Percentiles rank a stretch among this genome's conserved stretches.
Evolutionary conservation across 2,888 invertebrate genomes (phyloP).

Genomic region (Drosophila lutescens): DNA sequence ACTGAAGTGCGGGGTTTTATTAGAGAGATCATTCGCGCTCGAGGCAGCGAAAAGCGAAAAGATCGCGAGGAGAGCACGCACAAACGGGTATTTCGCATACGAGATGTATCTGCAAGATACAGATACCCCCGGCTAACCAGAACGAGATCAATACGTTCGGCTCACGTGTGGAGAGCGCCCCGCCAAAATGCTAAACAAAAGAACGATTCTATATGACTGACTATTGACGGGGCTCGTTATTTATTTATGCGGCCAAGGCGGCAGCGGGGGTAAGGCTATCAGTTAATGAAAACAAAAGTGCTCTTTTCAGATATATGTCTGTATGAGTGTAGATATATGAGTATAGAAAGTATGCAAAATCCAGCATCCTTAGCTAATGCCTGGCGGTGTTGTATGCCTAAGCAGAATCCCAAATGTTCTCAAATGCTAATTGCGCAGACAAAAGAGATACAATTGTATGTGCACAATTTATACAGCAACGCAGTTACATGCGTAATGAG

Average conservation of each 20-base stretch:
- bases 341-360: conserved; percentile 2
- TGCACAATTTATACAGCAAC: conserved; percentile 60
- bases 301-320: conserved; percentile 3
- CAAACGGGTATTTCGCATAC: conserved; percentile 70
- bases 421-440: conserved; percentile 63
- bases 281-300: conserved; percentile 74
- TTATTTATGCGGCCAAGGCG: conserved; percentile 75
- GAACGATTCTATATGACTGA: conserved; percentile 49
- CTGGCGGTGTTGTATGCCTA: conserved; percentile 37
- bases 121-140: conserved; percentile 36
- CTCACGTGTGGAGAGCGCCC: conserved; percentile 61
- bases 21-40: conserved; percentile 62
- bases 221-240: conserved; percentile 52
- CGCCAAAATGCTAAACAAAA: conserved; percentile 40
- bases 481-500: conserved; percentile 75
- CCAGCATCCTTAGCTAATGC: conserved; percentile 44
- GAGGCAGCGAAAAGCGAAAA: conserved; percentile 35
- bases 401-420: conserved; percentile 33
- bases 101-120: conserved; percentile 75
- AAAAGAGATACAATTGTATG: conserved; percentile 46
- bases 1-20: conserved; percentile 82
- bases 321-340: conserved; percentile 4
- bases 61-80: conserved; percentile 50
- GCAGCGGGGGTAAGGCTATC: too few relatives aligned
- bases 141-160: conserved; percentile 74